A percentile compares a stretch with the other conserved stretches of the same genome.
Conservation (phyloP, 2,888 invertebrate genomes). For the Chrysomela aeneicollis region DNA sequence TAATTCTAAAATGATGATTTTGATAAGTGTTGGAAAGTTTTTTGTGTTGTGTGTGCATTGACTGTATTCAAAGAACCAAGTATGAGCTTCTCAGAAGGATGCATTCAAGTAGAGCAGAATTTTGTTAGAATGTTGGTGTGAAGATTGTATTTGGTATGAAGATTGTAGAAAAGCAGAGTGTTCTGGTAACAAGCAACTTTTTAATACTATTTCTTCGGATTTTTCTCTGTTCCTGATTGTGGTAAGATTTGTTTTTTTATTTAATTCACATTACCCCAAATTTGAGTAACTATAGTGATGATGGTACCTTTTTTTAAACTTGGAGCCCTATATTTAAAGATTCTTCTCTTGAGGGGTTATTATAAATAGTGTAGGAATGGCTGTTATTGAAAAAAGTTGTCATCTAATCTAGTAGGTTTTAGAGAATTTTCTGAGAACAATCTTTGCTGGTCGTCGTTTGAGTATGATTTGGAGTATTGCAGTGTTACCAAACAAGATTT, state of each 20-base stretch:
- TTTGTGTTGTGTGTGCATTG: constrained; percentile 32
- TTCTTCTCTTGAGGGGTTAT: no score
- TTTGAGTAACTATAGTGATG: no score
- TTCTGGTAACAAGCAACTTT: constrained; percentile 37
- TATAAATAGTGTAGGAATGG: no score
- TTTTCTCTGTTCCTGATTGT: neutral
- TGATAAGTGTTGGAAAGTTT: constrained; percentile 38
- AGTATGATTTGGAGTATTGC: constrained; percentile 17
- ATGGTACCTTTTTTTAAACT: no score
- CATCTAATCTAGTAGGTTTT: no score
- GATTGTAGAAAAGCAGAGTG: constrained; percentile 34
- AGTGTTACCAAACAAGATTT: neutral
- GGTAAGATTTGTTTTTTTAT: constrained; percentile 16
- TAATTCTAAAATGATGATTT: constrained; percentile 26
- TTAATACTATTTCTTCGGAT: neutral
- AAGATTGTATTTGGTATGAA: constrained; percentile 20
- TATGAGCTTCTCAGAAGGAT: constrained; percentile 36
- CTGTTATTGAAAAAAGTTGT: no score
- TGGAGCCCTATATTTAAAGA: no score
- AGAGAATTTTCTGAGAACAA: neutral
- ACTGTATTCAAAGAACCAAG: constrained; percentile 39
- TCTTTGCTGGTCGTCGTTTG: neutral
- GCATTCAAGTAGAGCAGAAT: neutral
- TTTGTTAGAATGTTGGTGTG: neutral
- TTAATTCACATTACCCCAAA: no score